phyloP scores from a whole-genome alignment of 2,888 invertebrate species.

The Norana najaformis region DNA sequence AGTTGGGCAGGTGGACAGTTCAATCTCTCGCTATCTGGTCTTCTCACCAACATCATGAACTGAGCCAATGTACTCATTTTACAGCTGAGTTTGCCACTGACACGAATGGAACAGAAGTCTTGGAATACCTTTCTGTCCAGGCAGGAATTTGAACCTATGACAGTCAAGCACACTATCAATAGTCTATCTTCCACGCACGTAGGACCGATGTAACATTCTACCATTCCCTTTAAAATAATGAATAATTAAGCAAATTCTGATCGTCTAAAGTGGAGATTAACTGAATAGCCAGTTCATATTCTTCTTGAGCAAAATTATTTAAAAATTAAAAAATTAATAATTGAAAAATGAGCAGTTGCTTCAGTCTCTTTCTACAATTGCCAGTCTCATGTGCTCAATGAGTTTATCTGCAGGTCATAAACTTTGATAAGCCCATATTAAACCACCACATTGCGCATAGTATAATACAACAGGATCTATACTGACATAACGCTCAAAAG shows the following conservation, averaged over 20 bases:
- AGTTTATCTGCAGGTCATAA: not conserved
- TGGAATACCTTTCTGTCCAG: not conserved
- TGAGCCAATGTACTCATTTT: not conserved
- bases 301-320: not conserved
- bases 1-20: not conserved
- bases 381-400: not conserved
- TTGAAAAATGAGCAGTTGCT: not conserved
- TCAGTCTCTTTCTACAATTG: not conserved
- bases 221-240: not conserved
- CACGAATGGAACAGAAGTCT: not conserved
- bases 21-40: not conserved
- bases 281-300: not conserved
- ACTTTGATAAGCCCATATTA: not conserved
- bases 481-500: not conserved
- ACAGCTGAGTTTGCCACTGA: not conserved
- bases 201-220: not conserved
- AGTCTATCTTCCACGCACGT: not conserved
- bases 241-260: not conserved
- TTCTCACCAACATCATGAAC: not conserved
- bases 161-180: not conserved
- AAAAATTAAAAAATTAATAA: not conserved
- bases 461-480: not conserved
- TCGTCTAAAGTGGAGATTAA: not conserved
- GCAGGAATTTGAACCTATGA: not conserved
- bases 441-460: not conserved